Evolutionary conservation across 2,888 invertebrate genomes (phyloP), one percentile per base, ranked within the genome.

Genomic region (Acleris cristana): DNA sequence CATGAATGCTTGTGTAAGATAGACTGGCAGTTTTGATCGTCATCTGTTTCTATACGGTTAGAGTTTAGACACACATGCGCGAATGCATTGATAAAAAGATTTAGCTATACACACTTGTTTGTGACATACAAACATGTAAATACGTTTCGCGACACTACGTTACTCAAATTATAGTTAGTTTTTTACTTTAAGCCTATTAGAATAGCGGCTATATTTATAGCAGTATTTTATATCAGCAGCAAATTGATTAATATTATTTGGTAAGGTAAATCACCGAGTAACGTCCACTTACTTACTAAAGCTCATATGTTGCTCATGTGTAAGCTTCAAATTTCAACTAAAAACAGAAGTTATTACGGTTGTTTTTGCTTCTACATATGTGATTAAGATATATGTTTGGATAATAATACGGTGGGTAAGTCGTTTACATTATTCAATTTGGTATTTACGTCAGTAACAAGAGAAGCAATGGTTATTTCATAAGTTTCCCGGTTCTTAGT

Each of bases 341-440:
- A n/a, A n/a, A 8, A 8, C n/a, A 16, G 6, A 48, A 2, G 7
- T 6, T 6, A 2, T 48, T 48, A 48, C n/a, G 48, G 48, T 48
- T 16, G 8, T 18, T n/a, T 48, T 48, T 18, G 6, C 48, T n/a
- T 48, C 2, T 8, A 6, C 18, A n/a, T 8, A n/a, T 48, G 2
- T 18, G 16, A 18, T 18, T 6, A n/a, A n/a, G 48, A 48, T 48
- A 8, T 48, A 18, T 18, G 18, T n/a, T 48, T 48, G n/a, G 8
- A 8, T n/a, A 48, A 16, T 16, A n/a, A 48, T 16, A 18, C 48
- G 16, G 6, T 5, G 48, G 48, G 18, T 48, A 58, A 58, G 58
- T 56, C 54, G 62, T 67, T 67, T 67, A 58, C 63, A 67, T 67
- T 58, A 67, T 56, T 58, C 66, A 63, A 63, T 67, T 58, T 26